Conservation (phyloP, 2,888 invertebrate genomes). For the Mongoloraphidia duomilia region DNA sequence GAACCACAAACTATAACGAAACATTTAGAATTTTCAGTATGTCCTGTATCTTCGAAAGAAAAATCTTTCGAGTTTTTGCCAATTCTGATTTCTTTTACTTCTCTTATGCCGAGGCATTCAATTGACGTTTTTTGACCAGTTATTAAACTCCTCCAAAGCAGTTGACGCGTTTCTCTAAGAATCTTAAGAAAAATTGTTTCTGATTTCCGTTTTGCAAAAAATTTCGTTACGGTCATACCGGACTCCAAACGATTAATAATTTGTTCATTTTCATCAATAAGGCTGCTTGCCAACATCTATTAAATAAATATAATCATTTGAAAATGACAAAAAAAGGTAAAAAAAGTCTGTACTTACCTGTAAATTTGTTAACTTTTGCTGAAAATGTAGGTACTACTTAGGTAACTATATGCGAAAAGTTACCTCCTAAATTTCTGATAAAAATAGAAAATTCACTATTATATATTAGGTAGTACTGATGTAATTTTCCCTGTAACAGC, state of each 20-base stretch:
- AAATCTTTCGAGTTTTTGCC: conserved; percentile 85
- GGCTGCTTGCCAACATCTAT: conserved; percentile 23
- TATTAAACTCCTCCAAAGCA: conserved; percentile 51
- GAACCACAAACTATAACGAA: conserved; percentile 83
- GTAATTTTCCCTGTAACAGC: too few relatives aligned
- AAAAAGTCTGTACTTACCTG: too few relatives aligned
- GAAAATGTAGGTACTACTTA: too few relatives aligned
- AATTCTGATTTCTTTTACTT: conserved; percentile 77
- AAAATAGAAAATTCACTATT: too few relatives aligned
- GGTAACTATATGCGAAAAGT: too few relatives aligned
- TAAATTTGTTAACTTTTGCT: too few relatives aligned
- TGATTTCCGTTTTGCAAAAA: conserved; percentile 69
- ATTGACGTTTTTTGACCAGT: conserved; percentile 35
- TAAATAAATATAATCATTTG: too few relatives aligned
- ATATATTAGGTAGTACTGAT: too few relatives aligned
- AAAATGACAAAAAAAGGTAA: too few relatives aligned
- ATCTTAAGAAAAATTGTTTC: conserved; percentile 74
- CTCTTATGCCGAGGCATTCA: conserved; percentile 60
- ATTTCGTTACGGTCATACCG: conserved; percentile 72
- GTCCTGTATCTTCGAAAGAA: conserved; percentile 81
- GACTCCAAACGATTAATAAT: conserved; percentile 73
- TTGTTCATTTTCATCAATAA: conserved; percentile 75
- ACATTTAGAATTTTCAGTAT: conserved; percentile 62
- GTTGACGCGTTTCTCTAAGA: conserved; percentile 77
- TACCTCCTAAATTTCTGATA: too few relatives aligned